Evolutionary conservation across 2,888 invertebrate species (phyloP).

Genomic region (Oligia fasciuncula): DNA sequence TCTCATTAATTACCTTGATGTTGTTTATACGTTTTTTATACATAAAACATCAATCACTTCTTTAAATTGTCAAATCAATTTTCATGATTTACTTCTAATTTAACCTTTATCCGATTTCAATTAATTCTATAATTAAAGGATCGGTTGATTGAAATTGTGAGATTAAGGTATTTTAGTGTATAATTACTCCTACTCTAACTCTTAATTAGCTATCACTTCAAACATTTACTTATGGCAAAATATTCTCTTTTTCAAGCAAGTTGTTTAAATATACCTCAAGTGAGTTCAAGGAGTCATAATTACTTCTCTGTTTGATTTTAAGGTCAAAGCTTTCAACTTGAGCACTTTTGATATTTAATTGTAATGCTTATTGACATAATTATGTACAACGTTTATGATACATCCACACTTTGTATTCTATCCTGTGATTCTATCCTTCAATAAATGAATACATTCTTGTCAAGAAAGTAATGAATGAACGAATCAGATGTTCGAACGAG

Average conservation of each 20-base stretch:
- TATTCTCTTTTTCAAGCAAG: slow-evolving; percentile 1
- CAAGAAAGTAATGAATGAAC: background rate
- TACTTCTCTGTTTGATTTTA: background rate
- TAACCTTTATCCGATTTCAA: background rate
- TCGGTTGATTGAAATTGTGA: background rate
- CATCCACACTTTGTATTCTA: background rate
- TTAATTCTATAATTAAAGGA: background rate
- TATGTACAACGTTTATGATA: background rate
- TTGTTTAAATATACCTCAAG: slow-evolving; percentile 7
- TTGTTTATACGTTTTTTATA: background rate
- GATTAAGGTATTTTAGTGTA: background rate
- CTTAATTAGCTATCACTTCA: background rate
- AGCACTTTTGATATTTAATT: slow-evolving; percentile 1
- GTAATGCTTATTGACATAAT: background rate
- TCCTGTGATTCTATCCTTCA: background rate
- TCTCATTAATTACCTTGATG: too few relatives aligned
- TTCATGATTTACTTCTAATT: background rate
- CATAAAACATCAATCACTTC: background rate
- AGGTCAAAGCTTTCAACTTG: slow-evolving; percentile 19
- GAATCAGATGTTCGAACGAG: background rate
- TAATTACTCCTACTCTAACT: background rate
- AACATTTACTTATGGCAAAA: background rate
- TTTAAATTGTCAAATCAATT: background rate
- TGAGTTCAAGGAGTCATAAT: background rate
- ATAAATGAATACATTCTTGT: background rate